Percentiles rank a stretch among this genome's conserved stretches.
phyloP scores from a whole-genome alignment of 2,797 vertebrate species.

The Thaleichthys pacificus region DNA sequence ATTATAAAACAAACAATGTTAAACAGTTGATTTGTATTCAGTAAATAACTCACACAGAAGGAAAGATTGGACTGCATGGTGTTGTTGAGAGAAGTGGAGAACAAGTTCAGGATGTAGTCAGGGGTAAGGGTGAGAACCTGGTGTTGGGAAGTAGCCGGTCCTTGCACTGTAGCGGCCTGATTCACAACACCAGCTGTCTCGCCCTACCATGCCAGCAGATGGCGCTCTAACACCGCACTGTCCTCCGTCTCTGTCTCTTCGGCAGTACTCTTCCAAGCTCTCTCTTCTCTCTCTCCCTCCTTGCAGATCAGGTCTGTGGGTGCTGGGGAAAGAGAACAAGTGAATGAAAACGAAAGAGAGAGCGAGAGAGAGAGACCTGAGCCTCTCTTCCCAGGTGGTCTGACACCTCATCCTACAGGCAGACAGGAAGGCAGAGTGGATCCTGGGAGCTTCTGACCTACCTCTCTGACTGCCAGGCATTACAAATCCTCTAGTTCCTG shows the following conservation, averaged over 20 bases:
- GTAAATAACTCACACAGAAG: neutral
- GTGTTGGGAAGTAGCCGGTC: slow-evolving; percentile 99
- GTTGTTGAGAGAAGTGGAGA: neutral
- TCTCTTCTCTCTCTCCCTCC: slow-evolving; percentile 30
- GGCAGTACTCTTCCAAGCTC: slow-evolving; percentile 28
- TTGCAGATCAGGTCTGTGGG: slow-evolving; percentile 56
- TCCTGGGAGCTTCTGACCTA: slow-evolving; percentile 53
- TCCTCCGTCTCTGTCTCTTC: slow-evolving; percentile 49
- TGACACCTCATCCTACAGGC: slow-evolving; percentile 46
- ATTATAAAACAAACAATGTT: neutral
- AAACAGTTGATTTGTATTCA: neutral
- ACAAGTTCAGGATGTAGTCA: slow-evolving; percentile 16
- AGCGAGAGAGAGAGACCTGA: slow-evolving; percentile 37
- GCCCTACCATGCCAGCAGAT: slow-evolving; percentile 75
- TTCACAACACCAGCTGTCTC: slow-evolving; percentile 99
- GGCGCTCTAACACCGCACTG: slow-evolving; percentile 42
- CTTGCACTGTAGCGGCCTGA: slow-evolving; percentile 89
- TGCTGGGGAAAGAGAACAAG: slow-evolving; percentile 63
- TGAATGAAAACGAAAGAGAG: slow-evolving; percentile 53
- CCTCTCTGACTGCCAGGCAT: slow-evolving; percentile 63
- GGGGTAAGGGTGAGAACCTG: slow-evolving; percentile 84
- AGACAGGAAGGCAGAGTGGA: slow-evolving; percentile 33
- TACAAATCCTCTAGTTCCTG: slow-evolving; percentile 50
- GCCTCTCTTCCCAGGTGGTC: slow-evolving; percentile 50
- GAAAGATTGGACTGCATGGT: neutral